Evolutionary conservation across 37 sponge, comb jelly and placozoan genomes (phyloP).

Genomic region (Chondrilla cf. caribensis): DNA sequence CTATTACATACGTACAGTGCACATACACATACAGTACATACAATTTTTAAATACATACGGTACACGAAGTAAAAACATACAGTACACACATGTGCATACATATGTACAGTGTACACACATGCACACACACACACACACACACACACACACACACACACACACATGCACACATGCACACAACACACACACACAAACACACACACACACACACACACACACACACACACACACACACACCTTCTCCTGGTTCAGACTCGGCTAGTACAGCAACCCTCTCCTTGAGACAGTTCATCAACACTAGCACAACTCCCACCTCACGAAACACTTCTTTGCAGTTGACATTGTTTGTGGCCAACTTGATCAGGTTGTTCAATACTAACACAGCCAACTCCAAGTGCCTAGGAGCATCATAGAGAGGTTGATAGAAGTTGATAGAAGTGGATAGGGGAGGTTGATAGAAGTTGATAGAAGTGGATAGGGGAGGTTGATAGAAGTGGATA

Average conservation of each 20-base stretch:
- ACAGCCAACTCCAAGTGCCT: constrained; percentile 3
- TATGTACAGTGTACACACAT: not conserved
- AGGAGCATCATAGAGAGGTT: not conserved
- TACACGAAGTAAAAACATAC: too few species aligned
- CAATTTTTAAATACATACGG: too few species aligned
- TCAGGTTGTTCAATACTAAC: not conserved
- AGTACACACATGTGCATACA: not conserved
- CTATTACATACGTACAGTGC: too few species aligned
- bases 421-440: not conserved
- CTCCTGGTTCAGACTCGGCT: not conserved
- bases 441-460: too few species aligned
- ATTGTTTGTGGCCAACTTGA: constrained; percentile 57
- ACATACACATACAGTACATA: too few species aligned
- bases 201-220: not conserved
- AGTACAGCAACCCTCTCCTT: constrained; percentile 1
- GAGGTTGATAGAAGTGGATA: too few species aligned
- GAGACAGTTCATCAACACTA: constrained; percentile 44
- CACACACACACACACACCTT: not conserved
- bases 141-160: too few species aligned
- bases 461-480: too few species aligned
- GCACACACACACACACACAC: too few species aligned
- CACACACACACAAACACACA: not conserved
- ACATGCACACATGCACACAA: constrained; percentile 6
- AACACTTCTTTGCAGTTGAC: constrained; percentile 58
- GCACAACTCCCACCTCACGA: constrained; percentile 58